Evolutionary conservation across 2,888 invertebrate species (phyloP).

Genomic region (Entomobrya proxima): DNA sequence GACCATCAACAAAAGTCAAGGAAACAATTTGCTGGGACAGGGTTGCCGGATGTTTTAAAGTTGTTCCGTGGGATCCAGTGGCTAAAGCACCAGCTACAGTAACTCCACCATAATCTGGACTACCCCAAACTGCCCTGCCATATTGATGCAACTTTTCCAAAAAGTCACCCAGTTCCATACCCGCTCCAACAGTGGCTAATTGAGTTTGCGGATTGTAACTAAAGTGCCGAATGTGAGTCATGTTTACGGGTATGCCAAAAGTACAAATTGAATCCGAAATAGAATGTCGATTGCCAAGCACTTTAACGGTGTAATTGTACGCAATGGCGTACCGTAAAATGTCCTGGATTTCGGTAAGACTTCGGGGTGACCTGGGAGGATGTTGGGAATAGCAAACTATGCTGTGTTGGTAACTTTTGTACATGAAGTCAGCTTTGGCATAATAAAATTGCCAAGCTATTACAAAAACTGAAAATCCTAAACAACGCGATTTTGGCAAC

Average conservation of each 20-base stretch:
- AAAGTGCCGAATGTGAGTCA: not conserved
- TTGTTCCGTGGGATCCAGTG: constrained; percentile 31
- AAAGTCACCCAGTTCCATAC: not conserved
- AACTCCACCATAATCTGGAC: not conserved
- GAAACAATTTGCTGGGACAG: constrained; percentile 11
- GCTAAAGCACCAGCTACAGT: constrained; percentile 26
- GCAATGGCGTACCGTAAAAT: not conserved
- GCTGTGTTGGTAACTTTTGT: constrained; percentile 13
- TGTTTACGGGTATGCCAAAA: not conserved
- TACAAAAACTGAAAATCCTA: not conserved
- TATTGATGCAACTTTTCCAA: constrained; percentile 2
- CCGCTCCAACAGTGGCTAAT: constrained; percentile 3
- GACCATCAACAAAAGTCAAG: not conserved
- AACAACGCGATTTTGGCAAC: too few relatives aligned
- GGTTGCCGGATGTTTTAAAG: not conserved
- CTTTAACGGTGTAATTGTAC: not conserved
- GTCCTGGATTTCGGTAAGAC: constrained; percentile 17
- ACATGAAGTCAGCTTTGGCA: not conserved
- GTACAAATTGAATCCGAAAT: constrained; percentile 27
- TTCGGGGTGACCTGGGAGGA: not conserved
- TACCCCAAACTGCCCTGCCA: not conserved
- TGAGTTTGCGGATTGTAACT: not conserved
- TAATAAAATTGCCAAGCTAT: not conserved
- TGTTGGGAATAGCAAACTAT: not conserved
- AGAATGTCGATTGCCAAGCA: constrained; percentile 1